These are phyloP conservation scores for Bubo blakistoni DNA, from an alignment of 2,113 vertebrate species.

Conservation along the genomic window DNA sequence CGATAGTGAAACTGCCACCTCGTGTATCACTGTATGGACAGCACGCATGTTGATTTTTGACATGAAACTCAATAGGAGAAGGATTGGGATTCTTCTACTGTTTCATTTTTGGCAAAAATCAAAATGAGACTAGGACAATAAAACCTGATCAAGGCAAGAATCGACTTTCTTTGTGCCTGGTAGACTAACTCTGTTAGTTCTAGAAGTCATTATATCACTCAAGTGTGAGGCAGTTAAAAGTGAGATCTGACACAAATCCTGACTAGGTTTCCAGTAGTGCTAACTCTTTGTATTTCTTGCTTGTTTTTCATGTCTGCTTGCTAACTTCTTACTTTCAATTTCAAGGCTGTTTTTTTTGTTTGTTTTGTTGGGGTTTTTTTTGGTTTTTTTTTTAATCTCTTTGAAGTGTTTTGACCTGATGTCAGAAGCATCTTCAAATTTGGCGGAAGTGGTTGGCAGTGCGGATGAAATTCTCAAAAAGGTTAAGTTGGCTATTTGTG, in stretches of 20 bases:
- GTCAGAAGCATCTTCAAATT: constrained; percentile 26
- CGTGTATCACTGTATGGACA: background rate
- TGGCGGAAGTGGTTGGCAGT: constrained; percentile 30
- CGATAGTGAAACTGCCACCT: background rate
- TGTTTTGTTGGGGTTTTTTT: too few relatives aligned
- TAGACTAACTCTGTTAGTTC: background rate
- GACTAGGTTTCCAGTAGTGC: background rate
- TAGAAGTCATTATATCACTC: background rate
- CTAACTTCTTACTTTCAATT: background rate
- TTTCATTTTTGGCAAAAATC: background rate
- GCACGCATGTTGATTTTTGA: background rate
- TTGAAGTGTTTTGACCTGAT: constrained; percentile 69
- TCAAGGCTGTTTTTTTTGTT: background rate
- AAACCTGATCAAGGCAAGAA: background rate
- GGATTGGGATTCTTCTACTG: background rate
- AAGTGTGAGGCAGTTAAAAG: background rate
- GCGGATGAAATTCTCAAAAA: constrained; percentile 69
- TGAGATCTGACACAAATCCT: background rate
- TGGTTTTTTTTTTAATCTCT: background rate
- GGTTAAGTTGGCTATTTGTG: constrained; percentile 61
- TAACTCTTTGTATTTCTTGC: background rate
- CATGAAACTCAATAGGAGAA: background rate
- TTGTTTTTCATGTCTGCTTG: background rate
- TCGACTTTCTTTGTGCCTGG: background rate
- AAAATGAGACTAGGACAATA: background rate